Evolutionary conservation across 2,888 invertebrate species (phyloP).

Genomic region (Volucella zonaria): DNA sequence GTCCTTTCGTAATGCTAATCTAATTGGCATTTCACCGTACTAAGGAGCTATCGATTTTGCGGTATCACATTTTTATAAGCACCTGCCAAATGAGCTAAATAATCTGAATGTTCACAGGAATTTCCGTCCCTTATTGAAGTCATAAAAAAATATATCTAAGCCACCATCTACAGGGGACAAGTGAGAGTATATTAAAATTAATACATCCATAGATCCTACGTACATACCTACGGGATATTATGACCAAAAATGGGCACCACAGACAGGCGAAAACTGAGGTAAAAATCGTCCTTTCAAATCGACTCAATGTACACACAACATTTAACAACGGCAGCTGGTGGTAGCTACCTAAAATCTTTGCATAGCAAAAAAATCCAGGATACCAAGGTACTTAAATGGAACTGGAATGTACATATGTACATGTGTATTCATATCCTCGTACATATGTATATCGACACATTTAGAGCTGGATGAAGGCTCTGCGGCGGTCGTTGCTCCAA

Average conservation of each 20-base stretch:
- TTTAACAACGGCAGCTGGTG: slow-evolving; percentile 11
- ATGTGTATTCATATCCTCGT: too few species aligned
- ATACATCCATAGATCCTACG: background rate
- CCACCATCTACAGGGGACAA: too few species aligned
- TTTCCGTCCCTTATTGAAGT: too few species aligned
- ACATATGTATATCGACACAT: too few species aligned
- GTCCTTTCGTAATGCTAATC: too few species aligned
- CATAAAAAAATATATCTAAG: too few species aligned
- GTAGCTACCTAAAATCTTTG: slow-evolving; percentile 6
- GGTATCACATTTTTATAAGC: too few species aligned
- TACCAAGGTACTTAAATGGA: background rate
- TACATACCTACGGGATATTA: background rate
- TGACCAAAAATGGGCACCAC: background rate
- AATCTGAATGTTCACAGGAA: too few species aligned
- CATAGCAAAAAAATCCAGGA: slow-evolving; percentile 1
- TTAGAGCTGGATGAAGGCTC: background rate
- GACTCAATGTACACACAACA: slow-evolving; percentile 15
- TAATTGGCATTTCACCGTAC: too few species aligned
- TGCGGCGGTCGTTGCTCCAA: background rate
- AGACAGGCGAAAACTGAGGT: slow-evolving; percentile 2
- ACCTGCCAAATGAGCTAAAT: too few species aligned
- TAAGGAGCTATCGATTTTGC: too few species aligned
- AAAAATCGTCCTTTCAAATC: slow-evolving; percentile 1
- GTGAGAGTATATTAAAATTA: background rate
- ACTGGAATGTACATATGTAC: too few species aligned